Conservation (phyloP, 2,113 vertebrate species). For the Saiga tatarica region DNA sequence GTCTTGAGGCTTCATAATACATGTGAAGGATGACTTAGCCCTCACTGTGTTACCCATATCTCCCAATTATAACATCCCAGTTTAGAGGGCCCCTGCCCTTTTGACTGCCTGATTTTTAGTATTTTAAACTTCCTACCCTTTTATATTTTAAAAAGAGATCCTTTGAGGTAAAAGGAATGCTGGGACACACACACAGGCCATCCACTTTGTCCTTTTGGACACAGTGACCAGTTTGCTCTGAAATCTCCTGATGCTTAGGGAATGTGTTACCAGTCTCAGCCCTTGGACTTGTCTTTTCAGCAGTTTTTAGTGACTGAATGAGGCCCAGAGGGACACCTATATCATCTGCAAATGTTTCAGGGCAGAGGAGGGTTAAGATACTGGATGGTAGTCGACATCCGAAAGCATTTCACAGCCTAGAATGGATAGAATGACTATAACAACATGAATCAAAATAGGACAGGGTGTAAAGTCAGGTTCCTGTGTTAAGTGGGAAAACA, state of each 20-base stretch:
- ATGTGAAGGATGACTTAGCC: not conserved
- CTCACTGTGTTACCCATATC: not conserved
- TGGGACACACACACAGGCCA: fast-evolving
- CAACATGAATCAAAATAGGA: not conserved
- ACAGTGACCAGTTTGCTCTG: not conserved
- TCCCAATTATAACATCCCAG: not conserved
- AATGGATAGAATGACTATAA: not conserved
- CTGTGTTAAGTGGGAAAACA: not conserved
- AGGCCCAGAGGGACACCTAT: not conserved
- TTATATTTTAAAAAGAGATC: not conserved
- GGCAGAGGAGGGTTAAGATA: not conserved
- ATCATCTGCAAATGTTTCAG: not conserved
- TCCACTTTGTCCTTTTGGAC: not conserved
- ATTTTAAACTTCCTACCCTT: not conserved
- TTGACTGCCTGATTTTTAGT: not conserved
- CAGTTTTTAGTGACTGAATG: not conserved
- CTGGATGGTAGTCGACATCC: not conserved
- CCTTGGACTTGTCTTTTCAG: not conserved
- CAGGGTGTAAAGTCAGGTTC: not conserved
- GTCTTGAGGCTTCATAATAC: not conserved
- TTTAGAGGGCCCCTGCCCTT: not conserved
- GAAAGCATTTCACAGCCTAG: not conserved
- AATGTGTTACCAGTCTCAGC: not conserved
- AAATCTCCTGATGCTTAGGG: not conserved
- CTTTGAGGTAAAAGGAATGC: not conserved